phyloP scores from a whole-genome alignment of 35 echinoderm and acorn worm species.

The Antedon bifida region DNA sequence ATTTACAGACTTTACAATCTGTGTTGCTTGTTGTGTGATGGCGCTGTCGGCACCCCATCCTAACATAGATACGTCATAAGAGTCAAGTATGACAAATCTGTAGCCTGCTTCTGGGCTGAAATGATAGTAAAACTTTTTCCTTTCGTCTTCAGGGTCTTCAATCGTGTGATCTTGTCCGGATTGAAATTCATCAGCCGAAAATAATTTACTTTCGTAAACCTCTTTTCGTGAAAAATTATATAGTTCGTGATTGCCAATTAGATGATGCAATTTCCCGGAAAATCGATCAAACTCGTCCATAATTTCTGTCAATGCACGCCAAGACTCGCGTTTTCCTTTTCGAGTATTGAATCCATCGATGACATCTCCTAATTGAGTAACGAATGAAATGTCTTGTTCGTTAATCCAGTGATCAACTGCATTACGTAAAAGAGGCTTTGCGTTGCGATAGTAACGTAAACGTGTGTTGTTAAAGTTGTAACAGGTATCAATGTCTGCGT shows the following conservation, averaged over 20 bases:
- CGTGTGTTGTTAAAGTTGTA: conserved; percentile 24
- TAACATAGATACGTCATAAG: conserved; percentile 22
- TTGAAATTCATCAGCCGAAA: conserved; percentile 11
- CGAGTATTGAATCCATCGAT: conserved; percentile 58
- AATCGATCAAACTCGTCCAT: conserved; percentile 38
- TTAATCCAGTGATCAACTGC: conserved; percentile 48
- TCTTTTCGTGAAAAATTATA: conserved; percentile 64
- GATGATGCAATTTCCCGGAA: conserved; percentile 37
- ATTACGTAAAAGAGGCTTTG: conserved; percentile 19
- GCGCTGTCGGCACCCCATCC: conserved; percentile 7
- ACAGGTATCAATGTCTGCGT: conserved; percentile 49
- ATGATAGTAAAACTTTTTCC: conserved; percentile 37
- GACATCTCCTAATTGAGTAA: conserved; percentile 68
- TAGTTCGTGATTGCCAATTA: conserved; percentile 77
- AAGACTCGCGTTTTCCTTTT: conserved; percentile 26
- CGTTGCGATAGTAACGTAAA: conserved; percentile 62
- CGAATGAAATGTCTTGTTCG: conserved; percentile 8
- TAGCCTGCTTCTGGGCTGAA: conserved; percentile 56
- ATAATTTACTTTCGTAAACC: conserved; percentile 23
- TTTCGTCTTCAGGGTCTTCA: neutral
- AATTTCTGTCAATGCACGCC: neutral
- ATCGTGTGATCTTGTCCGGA: neutral
- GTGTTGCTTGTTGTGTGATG: neutral
- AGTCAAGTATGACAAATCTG: conserved; percentile 42
- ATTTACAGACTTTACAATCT: conserved; percentile 15